Evolutionary conservation across 2,888 invertebrate genomes (phyloP).

Genomic region (Erynnis tages): DNA sequence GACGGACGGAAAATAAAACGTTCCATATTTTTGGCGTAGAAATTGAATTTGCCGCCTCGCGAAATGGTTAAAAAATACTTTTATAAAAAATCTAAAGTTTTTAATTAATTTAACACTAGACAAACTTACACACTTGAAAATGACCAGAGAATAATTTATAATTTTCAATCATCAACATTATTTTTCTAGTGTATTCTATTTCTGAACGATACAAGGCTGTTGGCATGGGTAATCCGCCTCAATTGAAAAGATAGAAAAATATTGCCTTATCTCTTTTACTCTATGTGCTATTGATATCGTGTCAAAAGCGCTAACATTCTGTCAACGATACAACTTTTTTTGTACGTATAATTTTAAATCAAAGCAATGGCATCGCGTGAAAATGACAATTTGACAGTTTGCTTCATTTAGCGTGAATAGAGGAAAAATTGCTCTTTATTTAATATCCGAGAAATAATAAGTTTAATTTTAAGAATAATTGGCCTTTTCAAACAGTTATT

Average conservation of each 20-base stretch:
- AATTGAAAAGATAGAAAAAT: background rate
- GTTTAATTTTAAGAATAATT: slow-evolving; percentile 9
- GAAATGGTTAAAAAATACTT: too few relatives aligned
- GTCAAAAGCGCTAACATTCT: slow-evolving; percentile 2
- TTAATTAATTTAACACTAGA: too few relatives aligned
- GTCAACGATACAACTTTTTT: background rate
- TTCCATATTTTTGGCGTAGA: too few relatives aligned
- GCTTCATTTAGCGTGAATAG: slow-evolving; percentile 18
- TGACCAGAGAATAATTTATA: too few relatives aligned
- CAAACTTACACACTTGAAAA: too few relatives aligned
- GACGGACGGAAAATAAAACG: too few relatives aligned
- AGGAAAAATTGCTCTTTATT: slow-evolving; percentile 18
- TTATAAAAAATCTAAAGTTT: too few relatives aligned
- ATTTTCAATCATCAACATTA: too few relatives aligned
- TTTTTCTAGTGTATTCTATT: background rate
- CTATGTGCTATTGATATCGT: slow-evolving; percentile 1
- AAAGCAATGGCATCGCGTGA: slow-evolving; percentile 55
- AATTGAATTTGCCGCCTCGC: too few relatives aligned
- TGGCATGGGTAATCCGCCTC: background rate
- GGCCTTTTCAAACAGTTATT: background rate
- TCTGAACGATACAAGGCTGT: slow-evolving; percentile 2
- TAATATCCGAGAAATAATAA: background rate
- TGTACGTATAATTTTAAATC: slow-evolving; percentile 28
- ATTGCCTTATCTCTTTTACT: slow-evolving; percentile 1
- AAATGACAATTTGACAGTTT: slow-evolving; percentile 47